Evolutionary conservation across 2,888 invertebrate genomes (phyloP).

Genomic region (Himalopsyche japonica): DNA sequence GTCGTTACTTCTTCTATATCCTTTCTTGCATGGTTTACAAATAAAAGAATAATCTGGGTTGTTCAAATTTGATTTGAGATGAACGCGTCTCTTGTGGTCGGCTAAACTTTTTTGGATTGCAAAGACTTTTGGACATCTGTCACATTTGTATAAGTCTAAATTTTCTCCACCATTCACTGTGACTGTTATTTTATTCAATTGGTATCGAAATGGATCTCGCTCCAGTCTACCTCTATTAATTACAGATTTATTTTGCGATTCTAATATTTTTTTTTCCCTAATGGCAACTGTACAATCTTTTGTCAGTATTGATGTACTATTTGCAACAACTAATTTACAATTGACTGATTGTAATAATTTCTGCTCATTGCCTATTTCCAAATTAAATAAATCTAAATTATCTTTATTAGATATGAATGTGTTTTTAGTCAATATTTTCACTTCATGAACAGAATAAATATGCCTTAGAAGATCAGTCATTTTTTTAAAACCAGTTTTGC

Average conservation of each 20-base stretch:
- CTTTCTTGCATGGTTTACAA: slow-evolving; percentile 2
- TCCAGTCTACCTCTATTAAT: neutral
- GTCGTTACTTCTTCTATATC: slow-evolving; percentile 6
- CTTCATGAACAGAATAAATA: neutral
- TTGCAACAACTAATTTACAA: neutral
- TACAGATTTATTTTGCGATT: neutral
- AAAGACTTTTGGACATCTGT: slow-evolving; percentile 10
- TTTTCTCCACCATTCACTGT: neutral
- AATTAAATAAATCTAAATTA: neutral
- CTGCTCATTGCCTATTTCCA: neutral
- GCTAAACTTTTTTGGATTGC: neutral
- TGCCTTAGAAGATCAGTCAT: neutral
- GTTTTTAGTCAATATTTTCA: neutral
- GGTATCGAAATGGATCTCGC: neutral
- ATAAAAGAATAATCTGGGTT: neutral
- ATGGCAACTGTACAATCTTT: neutral
- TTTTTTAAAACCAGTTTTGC: neutral
- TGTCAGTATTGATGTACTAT: neutral
- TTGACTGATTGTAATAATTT: neutral
- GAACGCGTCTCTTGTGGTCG: slow-evolving; percentile 4
- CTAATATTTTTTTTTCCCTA: neutral
- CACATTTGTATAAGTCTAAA: slow-evolving; percentile 17
- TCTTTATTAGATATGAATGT: neutral
- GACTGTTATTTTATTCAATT: neutral
- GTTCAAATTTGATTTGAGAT: neutral